Base-by-base conservation (phyloP, 1,140 invertebrate genomes). In the Leptopilina clavipes region DNA sequence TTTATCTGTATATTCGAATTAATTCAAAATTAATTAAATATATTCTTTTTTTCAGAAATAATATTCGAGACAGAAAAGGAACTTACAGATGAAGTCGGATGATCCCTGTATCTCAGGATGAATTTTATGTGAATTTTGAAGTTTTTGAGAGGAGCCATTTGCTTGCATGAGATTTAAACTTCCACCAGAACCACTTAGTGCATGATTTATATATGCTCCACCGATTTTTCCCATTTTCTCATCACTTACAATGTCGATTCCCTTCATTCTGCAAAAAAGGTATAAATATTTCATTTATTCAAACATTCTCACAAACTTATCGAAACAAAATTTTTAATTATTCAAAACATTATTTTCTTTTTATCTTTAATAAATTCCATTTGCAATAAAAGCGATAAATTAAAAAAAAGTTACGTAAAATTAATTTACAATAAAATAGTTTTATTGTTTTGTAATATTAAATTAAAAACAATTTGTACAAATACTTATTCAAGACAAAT, bases 71-170 rank as follows among this genome's bases (percentile, higher is more conserved):
- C n/a, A 2, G 3, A 19, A 10, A 37, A 18, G 25, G 72, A 75
- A 88, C 88, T 90, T 84, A 91, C 90, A 86, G 73, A 91, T 91
- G 59, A 91, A 90, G 75, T 91, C 89, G 8, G 89, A 90, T 56
- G 90, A 91, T n/a, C 90, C 89, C 72, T 87, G 87, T 45, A 88
- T 85, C 54, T 88, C 87, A 72, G 79, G 82, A 72, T 86, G 84
- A 11, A 73, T 79, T 25, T 83, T 83, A 44, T 81, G 79, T 0
- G 81, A 82, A 73, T 80, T 77, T 10, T 72, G 72, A 37, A 71
- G 59, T 31, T 31, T 80, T 17, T 76, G 48, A 12, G 79, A 78
- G n/a, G 79, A 78, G 8, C 73, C 76, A 52, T 83, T 85, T 3
- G 83, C 65, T 37, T 82, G 76, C 37, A 45, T 65, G 17, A 83